Conservation (phyloP, 2,797 vertebrate species). For the Tamandua tetradactyla region DNA sequence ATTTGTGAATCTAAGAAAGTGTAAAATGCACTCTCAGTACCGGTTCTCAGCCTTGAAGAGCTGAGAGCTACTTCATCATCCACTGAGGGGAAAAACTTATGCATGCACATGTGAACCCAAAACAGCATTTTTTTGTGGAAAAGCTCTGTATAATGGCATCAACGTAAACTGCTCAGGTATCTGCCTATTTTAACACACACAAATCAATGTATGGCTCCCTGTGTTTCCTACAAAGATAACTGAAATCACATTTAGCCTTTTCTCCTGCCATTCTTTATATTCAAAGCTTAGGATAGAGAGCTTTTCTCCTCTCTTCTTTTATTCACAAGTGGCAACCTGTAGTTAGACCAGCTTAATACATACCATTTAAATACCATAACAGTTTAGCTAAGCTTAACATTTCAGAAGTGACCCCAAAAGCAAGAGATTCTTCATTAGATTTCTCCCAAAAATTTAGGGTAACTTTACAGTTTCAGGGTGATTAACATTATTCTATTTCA, state of each 20-base stretch:
- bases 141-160: conserved; percentile 23
- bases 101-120: conserved; percentile 46
- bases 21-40: conserved; percentile 64
- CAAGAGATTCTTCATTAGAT: conserved; percentile 8
- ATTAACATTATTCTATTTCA: conserved; percentile 11
- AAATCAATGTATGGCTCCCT: conserved; percentile 56
- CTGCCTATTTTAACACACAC: conserved; percentile 56
- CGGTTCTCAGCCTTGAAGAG: conserved; percentile 74
- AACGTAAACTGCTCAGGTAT: conserved; percentile 40
- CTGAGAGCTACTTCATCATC: conserved; percentile 73
- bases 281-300: conserved; percentile 15
- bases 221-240: conserved; percentile 25
- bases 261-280: not conserved
- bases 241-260: conserved; percentile 36
- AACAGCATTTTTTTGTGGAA: conserved; percentile 6
- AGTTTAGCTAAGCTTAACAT: not conserved
- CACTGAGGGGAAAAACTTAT: conserved; percentile 53
- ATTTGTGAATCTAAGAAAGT: conserved; percentile 69
- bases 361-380: conserved; percentile 16
- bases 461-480: conserved; percentile 35
- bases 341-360: not conserved
- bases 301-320: not conserved
- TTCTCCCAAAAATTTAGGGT: conserved; percentile 38
- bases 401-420: conserved; percentile 19
- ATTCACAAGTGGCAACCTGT: not conserved